Evolutionary conservation across 2,888 invertebrate species (phyloP).

Genomic region (Deilephila porcellus): DNA sequence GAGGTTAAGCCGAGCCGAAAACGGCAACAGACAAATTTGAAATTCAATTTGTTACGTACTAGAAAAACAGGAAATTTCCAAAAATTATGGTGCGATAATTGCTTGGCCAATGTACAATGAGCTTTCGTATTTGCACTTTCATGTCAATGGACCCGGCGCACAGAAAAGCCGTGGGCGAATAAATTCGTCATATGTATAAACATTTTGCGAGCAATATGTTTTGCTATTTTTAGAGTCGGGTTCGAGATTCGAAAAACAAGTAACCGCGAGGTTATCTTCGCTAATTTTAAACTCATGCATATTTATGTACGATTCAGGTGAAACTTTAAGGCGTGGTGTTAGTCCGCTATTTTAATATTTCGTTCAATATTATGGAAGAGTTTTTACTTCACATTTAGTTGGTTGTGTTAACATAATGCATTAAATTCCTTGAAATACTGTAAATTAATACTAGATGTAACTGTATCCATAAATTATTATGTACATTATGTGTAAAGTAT

Average conservation of each 20-base stretch:
- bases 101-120: neutral
- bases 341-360: neutral
- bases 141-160: slow-evolving; percentile 13
- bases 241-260: slow-evolving; percentile 13
- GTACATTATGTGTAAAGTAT: neutral
- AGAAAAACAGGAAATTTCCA: slow-evolving; percentile 1
- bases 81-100: slow-evolving; percentile 21
- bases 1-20: neutral
- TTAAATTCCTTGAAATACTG: too few species aligned
- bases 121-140: slow-evolving; percentile 8
- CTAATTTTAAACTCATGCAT: neutral
- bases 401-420: too few species aligned
- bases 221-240: slow-evolving; percentile 14
- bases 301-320: neutral
- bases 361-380: neutral
- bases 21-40: neutral
- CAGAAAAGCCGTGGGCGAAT: slow-evolving; percentile 6
- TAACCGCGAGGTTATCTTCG: slow-evolving; percentile 16
- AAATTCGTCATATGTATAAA: slow-evolving; percentile 5
- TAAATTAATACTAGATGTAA: too few species aligned
- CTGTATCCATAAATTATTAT: too few species aligned
- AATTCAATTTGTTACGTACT: slow-evolving; percentile 8
- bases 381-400: neutral
- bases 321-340: neutral
- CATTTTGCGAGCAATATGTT: slow-evolving; percentile 7